A percentile compares a stretch with the other conserved stretches of the same genome.
phyloP scores from a whole-genome alignment of 2,888 invertebrate genomes.

The Brachyptera putata region DNA sequence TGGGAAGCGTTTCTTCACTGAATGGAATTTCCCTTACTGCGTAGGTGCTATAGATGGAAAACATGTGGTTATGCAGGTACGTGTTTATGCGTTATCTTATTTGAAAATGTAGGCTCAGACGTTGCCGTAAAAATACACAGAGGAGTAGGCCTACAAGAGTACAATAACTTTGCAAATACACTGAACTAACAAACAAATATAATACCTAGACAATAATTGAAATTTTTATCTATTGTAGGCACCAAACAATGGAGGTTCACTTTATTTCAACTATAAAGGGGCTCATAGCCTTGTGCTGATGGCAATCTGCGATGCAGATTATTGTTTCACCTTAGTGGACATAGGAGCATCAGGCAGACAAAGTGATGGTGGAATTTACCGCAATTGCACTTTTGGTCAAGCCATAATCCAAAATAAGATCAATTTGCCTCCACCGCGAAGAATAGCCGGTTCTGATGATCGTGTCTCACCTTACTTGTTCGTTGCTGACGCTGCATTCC shows the following conservation, averaged over 20 bases:
- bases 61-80: too few relatives aligned
- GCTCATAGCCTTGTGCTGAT: conserved; percentile 33
- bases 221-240: not conserved
- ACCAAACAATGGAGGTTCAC: not conserved
- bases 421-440: not conserved
- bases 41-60: too few relatives aligned
- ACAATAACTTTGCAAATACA: not conserved
- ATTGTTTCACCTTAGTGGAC: conserved; percentile 29
- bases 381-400: conserved; percentile 8
- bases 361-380: conserved; percentile 25
- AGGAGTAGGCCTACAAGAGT: too few relatives aligned
- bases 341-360: conserved; percentile 11
- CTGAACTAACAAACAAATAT: too few relatives aligned
- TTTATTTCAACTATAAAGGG: conserved; percentile 20
- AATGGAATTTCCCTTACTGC: conserved; percentile 35
- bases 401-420: not conserved
- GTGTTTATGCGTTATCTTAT: too few relatives aligned
- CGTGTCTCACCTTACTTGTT: not conserved
- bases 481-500: too few relatives aligned
- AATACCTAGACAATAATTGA: not conserved
- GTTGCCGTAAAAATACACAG: conserved; percentile 33
- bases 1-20: conserved; percentile 27
- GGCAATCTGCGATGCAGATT: conserved; percentile 34
- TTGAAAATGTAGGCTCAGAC: too few relatives aligned
- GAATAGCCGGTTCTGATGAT: not conserved